Conservation (phyloP, 2,113 vertebrate species). For the Gallinago paraguaiae region DNA sequence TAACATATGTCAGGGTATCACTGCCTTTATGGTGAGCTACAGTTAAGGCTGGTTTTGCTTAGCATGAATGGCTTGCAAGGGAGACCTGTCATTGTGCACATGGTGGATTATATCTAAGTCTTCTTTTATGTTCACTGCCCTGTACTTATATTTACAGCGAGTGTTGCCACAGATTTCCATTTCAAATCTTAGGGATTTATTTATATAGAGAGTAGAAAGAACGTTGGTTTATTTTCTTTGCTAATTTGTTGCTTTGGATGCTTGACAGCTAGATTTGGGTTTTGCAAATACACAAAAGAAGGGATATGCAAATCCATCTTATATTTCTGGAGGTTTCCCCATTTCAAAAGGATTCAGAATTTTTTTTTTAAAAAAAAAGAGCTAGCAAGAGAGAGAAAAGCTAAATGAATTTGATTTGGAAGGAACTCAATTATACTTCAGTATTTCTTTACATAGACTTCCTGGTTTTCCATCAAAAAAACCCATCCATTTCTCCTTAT, state of each 20-base stretch:
- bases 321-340: not conserved
- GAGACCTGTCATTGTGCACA: not conserved
- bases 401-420: not conserved
- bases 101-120: not conserved
- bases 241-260: not conserved
- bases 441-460: not conserved
- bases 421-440: not conserved
- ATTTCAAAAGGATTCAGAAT: not conserved
- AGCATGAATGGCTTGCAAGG: not conserved
- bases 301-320: not conserved
- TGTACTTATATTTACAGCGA: not conserved
- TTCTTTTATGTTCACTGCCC: not conserved
- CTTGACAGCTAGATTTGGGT: not conserved
- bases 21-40: not conserved
- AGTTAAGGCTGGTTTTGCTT: not conserved
- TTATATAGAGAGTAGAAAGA: not conserved
- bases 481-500: rapidly evolving
- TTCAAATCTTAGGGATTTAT: not conserved
- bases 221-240: not conserved
- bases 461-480: not conserved
- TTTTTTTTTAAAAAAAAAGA: not conserved
- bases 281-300: not conserved
- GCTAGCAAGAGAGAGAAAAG: not conserved
- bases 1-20: not conserved
- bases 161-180: not conserved